Percentiles rank a stretch among this genome's conserved stretches.
Evolutionary conservation across 2,797 vertebrate genomes (phyloP).

Genomic region (Aquila chrysaetos): DNA sequence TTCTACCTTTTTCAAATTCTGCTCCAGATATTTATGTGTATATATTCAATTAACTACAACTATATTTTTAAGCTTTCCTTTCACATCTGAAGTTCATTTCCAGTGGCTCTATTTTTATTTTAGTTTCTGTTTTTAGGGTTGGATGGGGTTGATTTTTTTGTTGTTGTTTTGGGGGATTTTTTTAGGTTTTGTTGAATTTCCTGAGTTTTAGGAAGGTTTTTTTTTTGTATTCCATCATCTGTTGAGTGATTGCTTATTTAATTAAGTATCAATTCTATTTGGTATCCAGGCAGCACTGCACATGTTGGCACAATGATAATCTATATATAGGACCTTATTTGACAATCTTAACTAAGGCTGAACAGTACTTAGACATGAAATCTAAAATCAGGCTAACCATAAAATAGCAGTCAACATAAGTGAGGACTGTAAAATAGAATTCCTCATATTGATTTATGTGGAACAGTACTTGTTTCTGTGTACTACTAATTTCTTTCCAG

Average conservation of each 20-base stretch:
- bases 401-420: not conserved
- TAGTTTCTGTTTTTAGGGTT: not conserved
- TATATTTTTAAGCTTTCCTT: not conserved
- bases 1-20: not conserved
- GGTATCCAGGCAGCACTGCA: not conserved
- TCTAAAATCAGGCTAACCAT: not conserved
- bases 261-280: not conserved
- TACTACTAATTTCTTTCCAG: not conserved
- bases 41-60: not conserved
- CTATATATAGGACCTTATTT: not conserved
- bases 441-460: not conserved
- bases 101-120: not conserved
- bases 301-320: not conserved
- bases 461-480: not conserved
- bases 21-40: not conserved
- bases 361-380: not conserved
- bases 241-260: not conserved
- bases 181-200: not conserved
- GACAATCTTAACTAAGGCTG: not conserved
- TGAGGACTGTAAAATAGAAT: not conserved
- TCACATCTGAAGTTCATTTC: not conserved
- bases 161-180: not conserved
- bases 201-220: not conserved
- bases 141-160: accelerated
- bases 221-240: not conserved